A percentile compares a stretch with the other conserved stretches of the same genome.
Evolutionary conservation across 1,140 invertebrate genomes (phyloP).

Genomic region (Bombus confusus): DNA sequence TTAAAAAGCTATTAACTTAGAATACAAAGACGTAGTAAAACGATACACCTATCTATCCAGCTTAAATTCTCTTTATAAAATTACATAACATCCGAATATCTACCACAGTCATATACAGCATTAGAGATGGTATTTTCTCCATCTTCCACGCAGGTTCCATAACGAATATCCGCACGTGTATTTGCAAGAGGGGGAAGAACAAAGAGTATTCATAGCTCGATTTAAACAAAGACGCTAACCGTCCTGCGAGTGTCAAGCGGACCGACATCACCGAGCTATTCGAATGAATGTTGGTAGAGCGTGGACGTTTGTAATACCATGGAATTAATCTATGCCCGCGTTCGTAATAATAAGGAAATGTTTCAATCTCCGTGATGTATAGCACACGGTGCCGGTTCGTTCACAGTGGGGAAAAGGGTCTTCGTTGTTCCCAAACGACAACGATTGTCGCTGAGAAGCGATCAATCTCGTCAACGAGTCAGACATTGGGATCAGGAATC

Average conservation of each 20-base stretch:
- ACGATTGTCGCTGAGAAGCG: conserved; percentile 62
- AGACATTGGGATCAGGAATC: conserved; percentile 57
- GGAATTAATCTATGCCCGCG: conserved; percentile 82
- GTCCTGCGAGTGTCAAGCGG: conserved; percentile 37
- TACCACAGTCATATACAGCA: neutral
- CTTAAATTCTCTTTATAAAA: neutral
- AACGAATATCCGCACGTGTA: neutral
- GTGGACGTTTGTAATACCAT: conserved; percentile 71
- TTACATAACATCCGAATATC: neutral
- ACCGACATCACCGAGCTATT: conserved; percentile 52
- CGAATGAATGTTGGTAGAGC: conserved; percentile 59
- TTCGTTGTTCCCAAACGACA: conserved; percentile 54
- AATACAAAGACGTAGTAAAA: neutral
- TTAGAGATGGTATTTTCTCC: neutral
- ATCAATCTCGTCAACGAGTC: conserved; percentile 71
- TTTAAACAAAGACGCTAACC: conserved; percentile 78
- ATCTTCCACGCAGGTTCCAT: neutral
- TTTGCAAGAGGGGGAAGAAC: conserved; percentile 34
- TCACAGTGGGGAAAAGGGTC: conserved; percentile 61
- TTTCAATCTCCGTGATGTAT: conserved; percentile 83
- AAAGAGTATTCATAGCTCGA: conserved; percentile 63
- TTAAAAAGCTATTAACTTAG: neutral
- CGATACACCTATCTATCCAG: neutral
- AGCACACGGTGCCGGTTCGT: conserved; percentile 67
- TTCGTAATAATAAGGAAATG: conserved; percentile 83